Conservation (phyloP, 2,797 vertebrate species). For the Fringilla coelebs region DNA sequence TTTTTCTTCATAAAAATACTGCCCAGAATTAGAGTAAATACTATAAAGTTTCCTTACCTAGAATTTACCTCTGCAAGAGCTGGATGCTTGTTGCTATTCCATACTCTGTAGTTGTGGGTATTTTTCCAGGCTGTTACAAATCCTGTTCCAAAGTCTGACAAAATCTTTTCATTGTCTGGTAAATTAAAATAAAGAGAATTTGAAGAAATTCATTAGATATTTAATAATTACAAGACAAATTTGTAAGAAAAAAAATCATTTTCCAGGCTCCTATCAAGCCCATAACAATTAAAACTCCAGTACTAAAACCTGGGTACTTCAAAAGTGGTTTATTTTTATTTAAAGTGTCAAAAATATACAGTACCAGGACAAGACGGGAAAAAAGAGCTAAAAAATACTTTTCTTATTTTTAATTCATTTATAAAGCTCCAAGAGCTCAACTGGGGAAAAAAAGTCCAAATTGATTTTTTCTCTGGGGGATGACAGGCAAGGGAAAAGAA, state of each 20-base stretch:
- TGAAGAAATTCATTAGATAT: neutral
- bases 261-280: neutral
- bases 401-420: neutral
- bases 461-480: neutral
- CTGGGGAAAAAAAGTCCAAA: neutral
- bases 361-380: fast-evolving
- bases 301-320: neutral
- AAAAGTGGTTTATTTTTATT: neutral
- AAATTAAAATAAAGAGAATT: neutral
- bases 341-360: neutral
- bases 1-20: neutral
- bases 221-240: neutral
- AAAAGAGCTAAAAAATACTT: neutral
- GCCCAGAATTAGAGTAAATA: neutral
- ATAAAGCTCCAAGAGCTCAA: neutral
- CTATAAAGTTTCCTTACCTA: slow-evolving; percentile 77
- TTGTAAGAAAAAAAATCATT: neutral
- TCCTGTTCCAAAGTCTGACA: slow-evolving; percentile 87
- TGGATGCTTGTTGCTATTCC: slow-evolving; percentile 93
- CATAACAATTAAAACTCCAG: neutral
- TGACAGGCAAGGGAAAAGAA: neutral
- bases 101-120: slow-evolving; percentile 93
- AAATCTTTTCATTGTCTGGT: slow-evolving; percentile 89
- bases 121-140: slow-evolving; percentile 91
- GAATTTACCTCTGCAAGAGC: slow-evolving; percentile 87